Conservation (phyloP, 2,888 invertebrate genomes). For the Rhagophthalmus giganteus region DNA sequence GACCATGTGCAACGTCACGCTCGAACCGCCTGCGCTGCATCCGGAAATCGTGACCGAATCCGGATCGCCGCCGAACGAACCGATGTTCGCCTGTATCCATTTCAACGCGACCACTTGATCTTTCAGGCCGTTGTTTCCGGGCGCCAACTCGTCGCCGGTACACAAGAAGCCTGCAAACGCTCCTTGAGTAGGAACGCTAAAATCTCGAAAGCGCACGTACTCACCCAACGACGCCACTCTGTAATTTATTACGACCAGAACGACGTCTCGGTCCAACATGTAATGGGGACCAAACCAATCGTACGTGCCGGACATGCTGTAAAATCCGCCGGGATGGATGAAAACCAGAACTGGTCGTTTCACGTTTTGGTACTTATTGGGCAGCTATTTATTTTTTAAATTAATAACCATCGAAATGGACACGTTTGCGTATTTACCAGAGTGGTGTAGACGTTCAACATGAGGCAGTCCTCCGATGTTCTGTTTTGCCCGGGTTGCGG, state of each 20-base stretch:
- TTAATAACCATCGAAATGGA: neutral
- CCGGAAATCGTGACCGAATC: constrained; percentile 66
- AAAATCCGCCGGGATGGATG: constrained; percentile 66
- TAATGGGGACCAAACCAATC: constrained; percentile 60
- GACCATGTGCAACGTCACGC: constrained; percentile 58
- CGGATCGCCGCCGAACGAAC: constrained; percentile 69
- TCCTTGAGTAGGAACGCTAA: neutral
- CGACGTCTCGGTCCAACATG: constrained; percentile 66
- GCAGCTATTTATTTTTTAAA: constrained; percentile 39
- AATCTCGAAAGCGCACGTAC: neutral
- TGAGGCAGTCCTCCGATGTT: neutral
- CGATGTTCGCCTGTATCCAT: constrained; percentile 69
- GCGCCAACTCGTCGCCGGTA: constrained; percentile 66
- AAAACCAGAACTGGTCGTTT: constrained; percentile 62
- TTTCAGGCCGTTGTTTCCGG: constrained; percentile 71
- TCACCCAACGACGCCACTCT: constrained; percentile 61
- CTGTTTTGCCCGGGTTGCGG: neutral
- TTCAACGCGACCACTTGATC: constrained; percentile 69
- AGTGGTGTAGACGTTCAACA: constrained; percentile 1
- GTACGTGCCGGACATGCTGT: constrained; percentile 61
- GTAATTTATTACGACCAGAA: constrained; percentile 69
- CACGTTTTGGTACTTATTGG: too few relatives aligned
- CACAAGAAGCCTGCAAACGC: constrained; percentile 52
- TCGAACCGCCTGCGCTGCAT: constrained; percentile 57
- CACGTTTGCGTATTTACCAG: neutral